A percentile compares a stretch with the other conserved stretches of the same genome.
These are phyloP conservation scores for Leptosomus discolor DNA, from an alignment of 2,113 vertebrate genomes.

Conservation along the genomic window DNA sequence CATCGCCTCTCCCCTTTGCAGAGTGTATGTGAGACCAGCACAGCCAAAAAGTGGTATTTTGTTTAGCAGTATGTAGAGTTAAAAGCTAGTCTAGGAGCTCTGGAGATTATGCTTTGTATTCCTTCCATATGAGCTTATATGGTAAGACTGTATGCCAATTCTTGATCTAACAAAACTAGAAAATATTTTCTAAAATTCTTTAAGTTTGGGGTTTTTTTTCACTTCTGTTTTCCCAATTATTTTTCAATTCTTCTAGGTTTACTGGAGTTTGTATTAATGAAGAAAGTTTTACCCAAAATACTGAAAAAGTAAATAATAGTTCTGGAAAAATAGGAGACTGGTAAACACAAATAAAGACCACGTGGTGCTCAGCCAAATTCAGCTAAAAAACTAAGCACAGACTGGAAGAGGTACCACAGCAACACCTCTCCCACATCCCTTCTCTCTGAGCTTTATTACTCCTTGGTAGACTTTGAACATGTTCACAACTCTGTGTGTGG, in stretches of 20 bases:
- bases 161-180: not conserved
- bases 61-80: not conserved
- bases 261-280: not conserved
- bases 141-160: not conserved
- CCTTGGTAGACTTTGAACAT: not conserved
- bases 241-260: not conserved
- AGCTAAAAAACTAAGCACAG: not conserved
- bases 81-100: not conserved
- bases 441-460: not conserved
- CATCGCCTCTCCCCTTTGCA: accelerated
- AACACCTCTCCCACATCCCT: not conserved
- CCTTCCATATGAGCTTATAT: not conserved
- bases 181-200: not conserved
- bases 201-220: not conserved
- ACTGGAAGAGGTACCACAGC: not conserved
- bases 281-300: not conserved
- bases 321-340: not conserved
- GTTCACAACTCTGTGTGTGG: not conserved
- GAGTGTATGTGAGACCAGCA: not conserved
- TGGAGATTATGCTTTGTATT: not conserved
- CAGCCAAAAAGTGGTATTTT: not conserved
- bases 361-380: not conserved
- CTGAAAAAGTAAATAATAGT: not conserved
- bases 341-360: not conserved
- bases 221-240: not conserved